phyloP scores from a whole-genome alignment of 2,888 invertebrate genomes.

The Lithophane ornitopus region DNA sequence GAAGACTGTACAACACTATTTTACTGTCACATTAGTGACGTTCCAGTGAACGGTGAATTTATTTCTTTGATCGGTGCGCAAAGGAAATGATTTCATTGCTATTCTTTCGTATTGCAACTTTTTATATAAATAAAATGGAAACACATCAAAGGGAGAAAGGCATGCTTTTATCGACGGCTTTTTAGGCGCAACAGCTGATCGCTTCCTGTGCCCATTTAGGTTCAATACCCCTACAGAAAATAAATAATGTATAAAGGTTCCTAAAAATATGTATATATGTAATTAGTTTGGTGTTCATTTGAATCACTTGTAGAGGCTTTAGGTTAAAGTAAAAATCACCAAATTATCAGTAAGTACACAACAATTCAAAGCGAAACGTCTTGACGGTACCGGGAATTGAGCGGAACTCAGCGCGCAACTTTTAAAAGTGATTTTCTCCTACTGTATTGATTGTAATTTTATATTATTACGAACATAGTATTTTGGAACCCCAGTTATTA shows the following conservation, averaged over 20 bases:
- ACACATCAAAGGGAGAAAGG: conserved; percentile 28
- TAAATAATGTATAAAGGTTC: neutral
- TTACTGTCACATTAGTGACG: conserved; percentile 17
- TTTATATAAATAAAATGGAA: conserved; percentile 23
- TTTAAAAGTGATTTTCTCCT: too few species aligned
- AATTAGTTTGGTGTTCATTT: neutral
- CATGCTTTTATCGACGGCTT: conserved; percentile 34
- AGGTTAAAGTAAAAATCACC: too few species aligned
- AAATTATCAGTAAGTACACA: too few species aligned
- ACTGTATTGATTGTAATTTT: too few species aligned
- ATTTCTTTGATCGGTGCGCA: conserved; percentile 46
- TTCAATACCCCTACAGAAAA: neutral
- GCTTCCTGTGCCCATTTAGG: neutral
- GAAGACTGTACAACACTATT: conserved; percentile 18
- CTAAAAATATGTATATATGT: neutral
- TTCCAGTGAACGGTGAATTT: conserved; percentile 21
- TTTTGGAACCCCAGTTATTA: too few species aligned
- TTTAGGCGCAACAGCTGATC: conserved; percentile 35
- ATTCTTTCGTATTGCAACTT: conserved; percentile 19
- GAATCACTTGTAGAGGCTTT: too few species aligned
- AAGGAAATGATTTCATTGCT: conserved; percentile 51
- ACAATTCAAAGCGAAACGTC: too few species aligned
- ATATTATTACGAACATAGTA: too few species aligned
- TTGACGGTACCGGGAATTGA: too few species aligned
- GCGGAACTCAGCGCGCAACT: too few species aligned